Conservation (phyloP, 2,888 invertebrate genomes). For the Dryadula phaetusa region DNA sequence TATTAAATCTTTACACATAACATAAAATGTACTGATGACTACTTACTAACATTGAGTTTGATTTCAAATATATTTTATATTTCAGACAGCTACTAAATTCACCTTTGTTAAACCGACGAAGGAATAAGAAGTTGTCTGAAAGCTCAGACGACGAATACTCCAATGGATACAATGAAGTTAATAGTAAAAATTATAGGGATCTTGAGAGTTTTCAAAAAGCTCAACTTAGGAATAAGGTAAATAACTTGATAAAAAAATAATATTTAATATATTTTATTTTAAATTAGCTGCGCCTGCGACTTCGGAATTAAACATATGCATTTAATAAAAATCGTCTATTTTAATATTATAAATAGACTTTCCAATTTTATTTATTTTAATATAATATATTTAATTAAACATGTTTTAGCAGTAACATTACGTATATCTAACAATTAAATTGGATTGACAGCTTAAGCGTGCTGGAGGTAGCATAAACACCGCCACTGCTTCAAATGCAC, state of each 20-base stretch:
- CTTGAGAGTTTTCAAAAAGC: slow-evolving; percentile 96
- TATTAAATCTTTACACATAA: no score
- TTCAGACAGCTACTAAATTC: slow-evolving; percentile 91
- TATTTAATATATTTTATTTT: no score
- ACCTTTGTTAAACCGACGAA: slow-evolving; percentile 90
- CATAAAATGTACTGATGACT: no score
- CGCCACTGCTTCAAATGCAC: slow-evolving; percentile 62
- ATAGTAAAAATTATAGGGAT: slow-evolving; percentile 91
- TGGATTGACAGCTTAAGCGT: slow-evolving; percentile 87
- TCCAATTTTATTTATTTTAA: no score
- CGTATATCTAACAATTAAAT: no score
- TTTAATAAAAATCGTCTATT: no score
- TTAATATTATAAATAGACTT: no score
- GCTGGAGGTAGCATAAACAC: slow-evolving; percentile 68
- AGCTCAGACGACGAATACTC: slow-evolving; percentile 92
- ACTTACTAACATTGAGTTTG: neutral
- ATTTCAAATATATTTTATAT: slow-evolving; percentile 8
- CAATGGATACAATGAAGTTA: slow-evolving; percentile 79
- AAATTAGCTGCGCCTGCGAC: no score
- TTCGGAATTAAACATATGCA: no score
- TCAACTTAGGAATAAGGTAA: slow-evolving; percentile 94
- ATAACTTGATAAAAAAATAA: no score
- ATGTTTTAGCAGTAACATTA: no score
- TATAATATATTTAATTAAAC: no score
- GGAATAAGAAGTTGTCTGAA: slow-evolving; percentile 90